Percentiles rank a stretch among this genome's conserved stretches.
phyloP scores from a whole-genome alignment of 2,888 invertebrate genomes.

The Plutella xylostella region DNA sequence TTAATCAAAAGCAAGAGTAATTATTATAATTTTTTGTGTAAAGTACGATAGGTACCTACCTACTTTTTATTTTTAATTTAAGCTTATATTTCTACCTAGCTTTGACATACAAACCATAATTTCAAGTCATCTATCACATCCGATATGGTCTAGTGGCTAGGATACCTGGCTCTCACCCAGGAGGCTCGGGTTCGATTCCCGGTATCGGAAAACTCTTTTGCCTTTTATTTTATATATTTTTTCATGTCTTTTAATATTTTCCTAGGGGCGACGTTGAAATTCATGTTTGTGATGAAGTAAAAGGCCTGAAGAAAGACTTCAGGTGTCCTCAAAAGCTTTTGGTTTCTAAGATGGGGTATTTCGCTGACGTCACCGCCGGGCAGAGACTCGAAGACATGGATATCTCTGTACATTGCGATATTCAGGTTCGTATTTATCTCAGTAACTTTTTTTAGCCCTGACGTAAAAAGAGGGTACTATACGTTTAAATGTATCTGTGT shows the following conservation, averaged over 20 bases:
- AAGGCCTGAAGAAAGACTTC: constrained; percentile 90
- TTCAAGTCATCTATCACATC: constrained; percentile 21
- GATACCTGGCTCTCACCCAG: constrained; percentile 56
- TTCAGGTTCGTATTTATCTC: constrained; percentile 89
- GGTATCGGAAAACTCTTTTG: constrained; percentile 59
- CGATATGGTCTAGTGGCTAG: constrained; percentile 65
- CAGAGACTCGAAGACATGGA: constrained; percentile 92
- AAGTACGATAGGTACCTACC: neutral
- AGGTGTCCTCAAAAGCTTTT: constrained; percentile 87
- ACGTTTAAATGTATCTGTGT: no score
- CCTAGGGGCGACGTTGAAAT: constrained; percentile 80
- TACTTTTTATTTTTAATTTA: neutral
- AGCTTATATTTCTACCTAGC: no score
- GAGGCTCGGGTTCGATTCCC: constrained; percentile 67
- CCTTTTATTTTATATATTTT: constrained; percentile 7
- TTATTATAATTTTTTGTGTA: constrained; percentile 4
- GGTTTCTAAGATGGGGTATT: constrained; percentile 94
- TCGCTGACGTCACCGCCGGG: constrained; percentile 87
- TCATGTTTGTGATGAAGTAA: constrained; percentile 95
- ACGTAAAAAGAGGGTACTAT: no score
- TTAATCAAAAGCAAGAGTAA: constrained; percentile 62
- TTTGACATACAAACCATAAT: constrained; percentile 8
- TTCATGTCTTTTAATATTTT: no score
- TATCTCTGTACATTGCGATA: constrained; percentile 96
- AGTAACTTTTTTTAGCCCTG: no score